Percentiles rank a stretch among this genome's conserved stretches.
Evolutionary conservation across 1,140 invertebrate genomes (phyloP).

Genomic region (Plectus sambesii): DNA sequence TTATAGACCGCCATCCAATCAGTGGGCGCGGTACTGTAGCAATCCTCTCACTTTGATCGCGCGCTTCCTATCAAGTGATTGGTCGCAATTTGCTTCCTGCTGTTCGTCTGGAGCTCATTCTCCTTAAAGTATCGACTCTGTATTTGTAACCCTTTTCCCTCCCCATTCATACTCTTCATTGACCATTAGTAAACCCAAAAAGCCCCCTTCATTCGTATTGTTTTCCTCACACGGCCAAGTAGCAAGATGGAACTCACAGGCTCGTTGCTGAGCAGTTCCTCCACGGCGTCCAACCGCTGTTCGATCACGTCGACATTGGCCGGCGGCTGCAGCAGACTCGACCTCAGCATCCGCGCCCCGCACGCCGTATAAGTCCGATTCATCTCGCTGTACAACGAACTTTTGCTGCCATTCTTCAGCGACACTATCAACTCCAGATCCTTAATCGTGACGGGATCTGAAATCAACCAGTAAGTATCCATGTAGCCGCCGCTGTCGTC

Average conservation of each 20-base stretch:
- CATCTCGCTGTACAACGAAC: conserved; percentile 60
- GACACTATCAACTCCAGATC: conserved; percentile 49
- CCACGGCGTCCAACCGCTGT: conserved; percentile 26
- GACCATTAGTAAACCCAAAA: not conserved
- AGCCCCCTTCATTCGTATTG: too few relatives aligned
- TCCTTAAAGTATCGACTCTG: too few relatives aligned
- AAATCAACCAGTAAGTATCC: conserved; percentile 38
- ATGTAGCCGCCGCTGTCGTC: conserved; percentile 1
- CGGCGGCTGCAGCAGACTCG: conserved; percentile 43
- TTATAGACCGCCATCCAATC: too few relatives aligned
- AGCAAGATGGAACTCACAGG: conserved; percentile 19
- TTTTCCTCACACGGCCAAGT: too few relatives aligned
- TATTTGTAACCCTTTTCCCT: too few relatives aligned
- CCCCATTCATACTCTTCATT: too few relatives aligned
- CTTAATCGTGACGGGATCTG: conserved; percentile 48
- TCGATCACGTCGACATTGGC: conserved; percentile 18
- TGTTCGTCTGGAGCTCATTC: too few relatives aligned
- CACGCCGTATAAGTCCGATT: conserved; percentile 66
- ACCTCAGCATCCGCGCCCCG: conserved; percentile 63
- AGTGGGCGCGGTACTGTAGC: too few relatives aligned
- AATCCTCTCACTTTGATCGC: too few relatives aligned
- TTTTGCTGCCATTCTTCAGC: conserved; percentile 35
- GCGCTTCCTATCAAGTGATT: too few relatives aligned
- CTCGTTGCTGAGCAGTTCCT: conserved; percentile 27
- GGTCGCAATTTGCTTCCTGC: too few relatives aligned